Percentiles rank a stretch among this genome's conserved stretches.
Conservation (phyloP, 2,888 invertebrate genomes). For the Myopa testacea region DNA sequence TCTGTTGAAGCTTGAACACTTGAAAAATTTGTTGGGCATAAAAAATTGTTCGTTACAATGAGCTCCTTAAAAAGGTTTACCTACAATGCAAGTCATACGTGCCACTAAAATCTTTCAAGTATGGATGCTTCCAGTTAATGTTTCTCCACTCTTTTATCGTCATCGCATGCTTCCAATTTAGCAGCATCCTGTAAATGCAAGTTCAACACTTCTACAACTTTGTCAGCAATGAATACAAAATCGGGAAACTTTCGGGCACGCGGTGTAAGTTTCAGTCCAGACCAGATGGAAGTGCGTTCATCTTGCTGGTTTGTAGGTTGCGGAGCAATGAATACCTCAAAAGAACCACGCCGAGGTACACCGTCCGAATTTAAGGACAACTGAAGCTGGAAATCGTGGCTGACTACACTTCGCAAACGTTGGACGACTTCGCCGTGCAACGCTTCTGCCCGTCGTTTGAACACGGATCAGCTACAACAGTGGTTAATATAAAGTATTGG, state of each 20-base stretch:
- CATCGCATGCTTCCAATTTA: neutral
- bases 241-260: slow-evolving; percentile 63
- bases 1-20: neutral
- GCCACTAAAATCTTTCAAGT: slow-evolving; percentile 37
- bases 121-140: neutral
- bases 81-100: slow-evolving; percentile 33
- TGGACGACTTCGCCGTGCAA: slow-evolving; percentile 56
- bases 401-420: slow-evolving; percentile 45
- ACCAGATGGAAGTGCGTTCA: slow-evolving; percentile 57
- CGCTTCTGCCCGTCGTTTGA: slow-evolving; percentile 63
- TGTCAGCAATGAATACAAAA: slow-evolving; percentile 45
- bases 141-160: neutral
- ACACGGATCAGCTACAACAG: slow-evolving; percentile 66
- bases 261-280: slow-evolving; percentile 64
- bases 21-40: slow-evolving; percentile 6
- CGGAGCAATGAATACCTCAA: slow-evolving; percentile 58
- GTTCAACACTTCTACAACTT: slow-evolving; percentile 40
- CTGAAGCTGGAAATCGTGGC: slow-evolving; percentile 54
- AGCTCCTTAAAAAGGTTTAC: slow-evolving; percentile 19
- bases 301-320: slow-evolving; percentile 46
- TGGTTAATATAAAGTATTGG: slow-evolving; percentile 64
- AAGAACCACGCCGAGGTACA: slow-evolving; percentile 61
- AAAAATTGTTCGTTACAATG: slow-evolving; percentile 2
- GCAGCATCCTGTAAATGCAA: neutral
- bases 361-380: slow-evolving; percentile 60